Evolutionary conservation across 2,113 vertebrate genomes (phyloP).

Genomic region (Pavo muticus): DNA sequence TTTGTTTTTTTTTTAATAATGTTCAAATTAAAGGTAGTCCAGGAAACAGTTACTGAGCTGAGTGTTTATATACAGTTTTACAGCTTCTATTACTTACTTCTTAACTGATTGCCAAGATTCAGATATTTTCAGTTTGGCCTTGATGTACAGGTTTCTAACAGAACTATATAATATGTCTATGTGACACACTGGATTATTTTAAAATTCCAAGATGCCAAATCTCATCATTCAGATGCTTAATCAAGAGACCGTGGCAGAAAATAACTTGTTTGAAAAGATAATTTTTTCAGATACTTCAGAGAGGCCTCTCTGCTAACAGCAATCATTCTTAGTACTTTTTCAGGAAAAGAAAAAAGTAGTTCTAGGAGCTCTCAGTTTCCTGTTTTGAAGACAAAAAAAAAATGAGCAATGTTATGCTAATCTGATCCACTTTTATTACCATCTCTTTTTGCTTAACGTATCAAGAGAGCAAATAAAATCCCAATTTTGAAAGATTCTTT

Average conservation of each 20-base stretch:
- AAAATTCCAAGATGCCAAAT: not conserved
- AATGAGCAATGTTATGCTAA: not conserved
- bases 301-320: not conserved
- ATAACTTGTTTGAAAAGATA: not conserved
- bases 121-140: not conserved
- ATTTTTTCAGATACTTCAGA: not conserved
- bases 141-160: not conserved
- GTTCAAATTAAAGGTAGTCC: not conserved
- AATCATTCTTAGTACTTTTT: not conserved
- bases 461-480: not conserved
- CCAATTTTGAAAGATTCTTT: not conserved
- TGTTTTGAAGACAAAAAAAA: not conserved
- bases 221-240: not conserved
- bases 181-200: not conserved
- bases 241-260: not conserved
- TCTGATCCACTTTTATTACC: not conserved
- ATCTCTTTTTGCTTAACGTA: not conserved
- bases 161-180: not conserved
- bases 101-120: not conserved
- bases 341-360: not conserved
- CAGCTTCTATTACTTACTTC: not conserved
- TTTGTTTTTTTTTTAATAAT: not conserved
- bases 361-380: not conserved
- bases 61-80: not conserved
- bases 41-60: not conserved